Base-by-base conservation (phyloP, 2,888 invertebrate species). In the Dicycla oo region DNA sequence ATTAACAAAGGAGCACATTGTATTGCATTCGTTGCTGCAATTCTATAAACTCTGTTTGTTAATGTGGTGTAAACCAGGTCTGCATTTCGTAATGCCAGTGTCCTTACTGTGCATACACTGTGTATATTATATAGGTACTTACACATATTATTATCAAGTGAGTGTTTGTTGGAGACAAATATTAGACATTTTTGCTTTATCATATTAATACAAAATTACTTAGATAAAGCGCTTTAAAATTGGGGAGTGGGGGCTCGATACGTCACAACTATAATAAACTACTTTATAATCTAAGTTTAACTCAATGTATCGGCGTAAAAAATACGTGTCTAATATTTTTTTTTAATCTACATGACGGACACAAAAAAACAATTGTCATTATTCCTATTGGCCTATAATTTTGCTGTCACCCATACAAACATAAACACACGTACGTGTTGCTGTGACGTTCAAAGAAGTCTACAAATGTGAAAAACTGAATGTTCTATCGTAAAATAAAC, bases 1-100 rank as follows among this genome's bases (percentile, higher is more conserved):
- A 66, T 75, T 20, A 80, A 38, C 30, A 66, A 49, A 23, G 34
- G 26, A 40, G 38, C 34, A 34, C 30, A 66, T 74, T 68, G 56
- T 49, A 68, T 54, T 79, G 53, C 49, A 53, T 57, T 30, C 10
- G 26, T 54, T 57, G 66, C 64, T 58, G 58, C 70, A 58, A 56
- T 49, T 38, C 62, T 63, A 47, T 66, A 66, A 75, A 63, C 69
- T 11, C 4, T 1, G 57, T 20, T 57, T 40, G 38, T 51, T 78
- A 74, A 51, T 69, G 63, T 69, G 13, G 40, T 57, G 30, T 65
- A n/a, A 62, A 30, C 51, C 30, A 61, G 53, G 15, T 10, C 15
- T 66, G 20, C 1, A 56, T 62, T 73, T 47, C 8, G 15, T n/a
- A 26, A 47, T 34, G 4, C 38, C 2, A 18, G 38, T 49, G 3